phyloP scores from a whole-genome alignment of 2,797 vertebrate genomes.

The Gila robusta region DNA sequence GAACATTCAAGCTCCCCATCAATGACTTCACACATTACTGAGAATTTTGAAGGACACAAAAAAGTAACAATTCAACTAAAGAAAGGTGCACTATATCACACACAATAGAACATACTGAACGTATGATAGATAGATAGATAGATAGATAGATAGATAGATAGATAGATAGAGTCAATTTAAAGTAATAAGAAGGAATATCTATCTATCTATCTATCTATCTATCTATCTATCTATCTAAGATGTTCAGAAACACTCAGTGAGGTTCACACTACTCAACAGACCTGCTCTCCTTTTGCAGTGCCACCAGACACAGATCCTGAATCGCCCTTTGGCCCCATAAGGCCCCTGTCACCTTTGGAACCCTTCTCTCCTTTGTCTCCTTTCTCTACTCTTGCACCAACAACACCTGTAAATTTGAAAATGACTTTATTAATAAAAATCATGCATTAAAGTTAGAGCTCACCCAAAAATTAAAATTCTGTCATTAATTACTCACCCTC shows the following conservation, averaged over 20 bases:
- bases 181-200: no score
- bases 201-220: no score
- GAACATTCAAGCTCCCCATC: constrained; percentile 24
- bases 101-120: background rate
- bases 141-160: background rate
- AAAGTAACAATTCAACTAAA: background rate
- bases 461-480: no score
- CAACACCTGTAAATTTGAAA: background rate
- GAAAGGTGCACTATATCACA: background rate
- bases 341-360: constrained; percentile 76
- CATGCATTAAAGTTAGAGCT: no score
- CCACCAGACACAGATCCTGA: constrained; percentile 65
- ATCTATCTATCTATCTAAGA: no score
- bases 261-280: constrained; percentile 48
- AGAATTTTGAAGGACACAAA: constrained; percentile 6
- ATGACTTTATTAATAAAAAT: constrained; percentile 18
- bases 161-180: no score
- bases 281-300: constrained; percentile 70
- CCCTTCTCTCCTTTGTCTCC: constrained; percentile 81
- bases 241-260: background rate
- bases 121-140: background rate
- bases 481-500: no score
- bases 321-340: constrained; percentile 84
- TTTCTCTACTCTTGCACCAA: constrained; percentile 77
- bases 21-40: constrained; percentile 35